These are phyloP conservation scores for Orycteropus afer DNA, from an alignment of 2,113 vertebrate genomes.

Conservation along the genomic window DNA sequence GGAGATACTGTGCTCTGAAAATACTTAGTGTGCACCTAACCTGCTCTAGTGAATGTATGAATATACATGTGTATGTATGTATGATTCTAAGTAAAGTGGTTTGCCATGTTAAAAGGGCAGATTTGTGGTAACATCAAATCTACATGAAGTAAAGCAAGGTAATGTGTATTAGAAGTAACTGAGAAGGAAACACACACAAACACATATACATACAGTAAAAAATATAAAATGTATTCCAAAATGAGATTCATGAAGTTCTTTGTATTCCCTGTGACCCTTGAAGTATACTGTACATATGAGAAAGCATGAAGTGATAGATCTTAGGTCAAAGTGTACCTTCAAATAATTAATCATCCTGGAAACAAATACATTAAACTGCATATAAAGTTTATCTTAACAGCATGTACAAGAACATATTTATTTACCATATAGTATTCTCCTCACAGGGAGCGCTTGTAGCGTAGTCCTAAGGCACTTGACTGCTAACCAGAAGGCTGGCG, in stretches of 20 bases:
- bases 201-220: not conserved
- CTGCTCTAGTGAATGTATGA: not conserved
- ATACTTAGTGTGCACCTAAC: not conserved
- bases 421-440: not conserved
- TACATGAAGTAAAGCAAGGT: not conserved
- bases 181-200: not conserved
- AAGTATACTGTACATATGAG: not conserved
- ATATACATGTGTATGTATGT: not conserved
- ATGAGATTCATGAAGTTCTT: not conserved
- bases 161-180: slow-evolving; percentile 17
- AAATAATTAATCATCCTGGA: slow-evolving; percentile 15
- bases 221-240: not conserved
- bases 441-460: too few relatives aligned
- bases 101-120: not conserved
- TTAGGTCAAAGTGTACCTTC: not conserved
- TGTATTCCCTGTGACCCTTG: not conserved
- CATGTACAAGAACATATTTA: not conserved
- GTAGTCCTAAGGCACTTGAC: too few relatives aligned
- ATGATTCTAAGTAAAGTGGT: not conserved
- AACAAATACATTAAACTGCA: not conserved
- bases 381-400: not conserved
- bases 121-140: not conserved
- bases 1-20: slow-evolving; percentile 7
- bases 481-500: too few relatives aligned
- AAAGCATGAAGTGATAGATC: not conserved